phyloP scores from a whole-genome alignment of 1,140 invertebrate genomes.

The Euura lappo region DNA sequence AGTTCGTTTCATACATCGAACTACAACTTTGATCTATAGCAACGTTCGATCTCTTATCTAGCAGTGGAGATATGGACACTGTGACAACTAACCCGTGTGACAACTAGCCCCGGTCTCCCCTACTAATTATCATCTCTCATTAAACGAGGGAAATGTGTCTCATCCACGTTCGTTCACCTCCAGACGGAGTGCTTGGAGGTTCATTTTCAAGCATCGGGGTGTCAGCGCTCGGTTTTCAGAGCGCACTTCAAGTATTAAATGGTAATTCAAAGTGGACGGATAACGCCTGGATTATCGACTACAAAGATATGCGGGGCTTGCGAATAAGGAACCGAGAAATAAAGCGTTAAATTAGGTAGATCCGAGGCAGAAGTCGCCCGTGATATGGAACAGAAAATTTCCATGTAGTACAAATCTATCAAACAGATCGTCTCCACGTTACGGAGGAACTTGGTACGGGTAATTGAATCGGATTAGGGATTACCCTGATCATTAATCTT shows the following conservation, averaged over 20 bases:
- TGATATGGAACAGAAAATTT: neutral
- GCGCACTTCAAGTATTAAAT: neutral
- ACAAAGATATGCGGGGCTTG: neutral
- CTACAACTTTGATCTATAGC: too few species aligned
- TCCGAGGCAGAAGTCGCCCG: too few species aligned
- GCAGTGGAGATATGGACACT: too few species aligned
- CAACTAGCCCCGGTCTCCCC: too few species aligned
- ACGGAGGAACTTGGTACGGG: neutral
- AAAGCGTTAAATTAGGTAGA: too few species aligned
- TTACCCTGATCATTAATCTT: neutral
- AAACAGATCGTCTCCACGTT: neutral
- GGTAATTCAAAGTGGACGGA: neutral
- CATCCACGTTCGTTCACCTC: neutral
- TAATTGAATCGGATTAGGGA: conserved; percentile 3
- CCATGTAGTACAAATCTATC: neutral
- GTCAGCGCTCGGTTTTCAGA: neutral
- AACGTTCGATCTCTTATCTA: too few species aligned
- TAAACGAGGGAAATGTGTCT: neutral
- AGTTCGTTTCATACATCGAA: too few species aligned
- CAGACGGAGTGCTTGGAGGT: neutral
- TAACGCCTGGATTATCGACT: neutral
- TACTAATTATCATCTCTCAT: too few species aligned
- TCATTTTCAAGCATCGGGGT: neutral
- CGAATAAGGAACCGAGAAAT: too few species aligned
- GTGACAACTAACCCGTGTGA: too few species aligned